A percentile compares a stretch with the other conserved stretches of the same genome.
Evolutionary conservation across 2,797 vertebrate genomes (phyloP).

Genomic region (Sebastes flavidus): DNA sequence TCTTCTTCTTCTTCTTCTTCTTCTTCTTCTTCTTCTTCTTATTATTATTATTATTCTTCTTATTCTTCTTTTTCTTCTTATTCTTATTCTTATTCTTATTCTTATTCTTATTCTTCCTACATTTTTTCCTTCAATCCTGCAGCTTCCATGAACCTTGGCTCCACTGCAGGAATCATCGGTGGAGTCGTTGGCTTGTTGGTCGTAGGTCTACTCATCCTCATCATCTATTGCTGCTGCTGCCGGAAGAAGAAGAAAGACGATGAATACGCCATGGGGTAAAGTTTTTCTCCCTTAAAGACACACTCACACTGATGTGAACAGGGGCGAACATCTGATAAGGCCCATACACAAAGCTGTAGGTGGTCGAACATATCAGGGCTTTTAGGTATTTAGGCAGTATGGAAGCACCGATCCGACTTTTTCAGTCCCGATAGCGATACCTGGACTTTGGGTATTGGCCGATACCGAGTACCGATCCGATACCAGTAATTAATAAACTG

Average conservation of each 20-base stretch:
- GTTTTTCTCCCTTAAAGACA: background rate
- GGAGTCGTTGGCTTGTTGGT: constrained; percentile 69
- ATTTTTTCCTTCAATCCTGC: constrained; percentile 33
- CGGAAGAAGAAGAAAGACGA: constrained; percentile 49
- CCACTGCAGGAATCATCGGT: constrained; percentile 84
- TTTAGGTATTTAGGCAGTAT: background rate
- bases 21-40: too few species aligned
- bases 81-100: background rate
- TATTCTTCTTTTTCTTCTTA: too few species aligned
- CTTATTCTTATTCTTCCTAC: background rate
- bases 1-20: background rate
- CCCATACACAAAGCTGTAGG: too few species aligned
- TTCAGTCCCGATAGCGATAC: too few species aligned
- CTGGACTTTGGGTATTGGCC: too few species aligned
- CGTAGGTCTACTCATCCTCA: constrained; percentile 62
- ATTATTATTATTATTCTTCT: too few species aligned
- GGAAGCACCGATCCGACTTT: too few species aligned
- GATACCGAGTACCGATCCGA: too few species aligned
- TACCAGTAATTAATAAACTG: too few species aligned
- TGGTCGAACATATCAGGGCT: background rate
- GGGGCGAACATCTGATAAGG: background rate
- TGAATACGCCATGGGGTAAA: constrained; percentile 84
- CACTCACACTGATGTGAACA: background rate
- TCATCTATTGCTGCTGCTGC: constrained; percentile 88
- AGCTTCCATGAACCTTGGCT: constrained; percentile 90